phyloP scores from a whole-genome alignment of 2,888 invertebrate species.

The Pharmacophagus antenor region DNA sequence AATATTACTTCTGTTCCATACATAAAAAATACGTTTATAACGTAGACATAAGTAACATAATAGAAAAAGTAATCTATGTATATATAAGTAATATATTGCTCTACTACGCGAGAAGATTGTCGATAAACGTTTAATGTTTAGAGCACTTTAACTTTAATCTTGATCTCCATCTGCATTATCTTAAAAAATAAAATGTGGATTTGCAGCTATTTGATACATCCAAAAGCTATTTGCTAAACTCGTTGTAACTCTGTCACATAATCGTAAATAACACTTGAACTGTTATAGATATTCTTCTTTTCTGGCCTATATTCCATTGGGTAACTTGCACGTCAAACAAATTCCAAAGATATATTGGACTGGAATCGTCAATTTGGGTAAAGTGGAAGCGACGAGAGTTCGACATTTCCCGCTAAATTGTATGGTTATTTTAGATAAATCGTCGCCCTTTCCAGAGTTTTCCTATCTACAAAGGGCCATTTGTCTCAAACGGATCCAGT shows the following conservation, averaged over 20 bases:
- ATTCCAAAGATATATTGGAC: conserved; percentile 72
- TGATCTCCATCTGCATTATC: conserved; percentile 52
- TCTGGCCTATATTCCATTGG: conserved; percentile 54
- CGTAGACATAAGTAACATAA: no score
- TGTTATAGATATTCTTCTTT: conserved; percentile 65
- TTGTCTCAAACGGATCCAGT: conserved; percentile 67
- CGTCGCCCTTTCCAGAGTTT: conserved; percentile 66
- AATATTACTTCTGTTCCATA: no score
- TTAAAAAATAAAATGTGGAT: conserved; percentile 49
- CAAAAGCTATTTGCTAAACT: conserved; percentile 56
- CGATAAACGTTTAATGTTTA: conserved; percentile 36
- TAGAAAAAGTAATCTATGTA: no score
- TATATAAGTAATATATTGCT: conserved; percentile 28
- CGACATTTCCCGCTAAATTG: conserved; percentile 71
- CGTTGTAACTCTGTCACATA: conserved; percentile 60
- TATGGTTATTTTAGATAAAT: conserved; percentile 78
- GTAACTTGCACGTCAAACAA: conserved; percentile 72
- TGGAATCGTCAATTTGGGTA: conserved; percentile 75
- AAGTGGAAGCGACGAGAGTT: conserved; percentile 73
- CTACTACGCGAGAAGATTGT: conserved; percentile 27
- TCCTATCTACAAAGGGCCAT: conserved; percentile 70
- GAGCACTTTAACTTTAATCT: conserved; percentile 40
- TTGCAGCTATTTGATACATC: conserved; percentile 45
- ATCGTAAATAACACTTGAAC: conserved; percentile 67
- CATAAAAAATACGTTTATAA: no score